Base-by-base conservation (phyloP, 2,797 vertebrate genomes). In the Crenuchus spilurus region DNA sequence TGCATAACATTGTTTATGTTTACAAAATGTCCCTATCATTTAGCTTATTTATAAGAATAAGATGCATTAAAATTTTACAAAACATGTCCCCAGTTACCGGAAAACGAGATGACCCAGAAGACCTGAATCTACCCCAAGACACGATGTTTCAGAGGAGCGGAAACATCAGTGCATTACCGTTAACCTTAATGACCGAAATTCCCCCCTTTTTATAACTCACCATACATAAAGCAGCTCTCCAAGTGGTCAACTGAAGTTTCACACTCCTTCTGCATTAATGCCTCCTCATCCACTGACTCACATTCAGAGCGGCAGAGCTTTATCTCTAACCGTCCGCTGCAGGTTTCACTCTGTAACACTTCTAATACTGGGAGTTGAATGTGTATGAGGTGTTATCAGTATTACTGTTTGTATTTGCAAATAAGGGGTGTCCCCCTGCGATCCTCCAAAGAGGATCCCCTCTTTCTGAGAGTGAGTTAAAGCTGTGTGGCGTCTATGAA, bases 391-490 rank as follows among this genome's bases (percentile, higher is more conserved):
- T 39, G 22, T 28, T 31, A 41, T 66, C 33, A 3, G 33, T 58
- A 30, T 71, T 41, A 71, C 68, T 71, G 52, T 51, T 20, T 71
- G 52, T 39, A 70, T 72, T 76, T 75, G 60, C 48, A 63, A 68
- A 78, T 18, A 58, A 63, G 91, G 84, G 89, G 83, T 84, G 87
- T 87, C 90, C 91, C 91, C 85, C 77, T 64, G 70, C 55, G 90
- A 84, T 91, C 90, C 92, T 90, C 74, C 81, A 74, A 31, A 87
- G 89, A 91, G 92, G 91, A 92, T 91, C 89, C 91, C 91, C 87
- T 87, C 70, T 74, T 77, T 74, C 26, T 75, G 78, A 83, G 81
- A 87, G 84, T 72, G 71, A 78, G 74, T 84, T 74, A 75, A 84
- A 87, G 67, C 54, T 72, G 57, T 70, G 42, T 28, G 35, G 78